Evolutionary conservation across 1,140 invertebrate species (phyloP).

Genomic region (Tetranychus urticae): DNA sequence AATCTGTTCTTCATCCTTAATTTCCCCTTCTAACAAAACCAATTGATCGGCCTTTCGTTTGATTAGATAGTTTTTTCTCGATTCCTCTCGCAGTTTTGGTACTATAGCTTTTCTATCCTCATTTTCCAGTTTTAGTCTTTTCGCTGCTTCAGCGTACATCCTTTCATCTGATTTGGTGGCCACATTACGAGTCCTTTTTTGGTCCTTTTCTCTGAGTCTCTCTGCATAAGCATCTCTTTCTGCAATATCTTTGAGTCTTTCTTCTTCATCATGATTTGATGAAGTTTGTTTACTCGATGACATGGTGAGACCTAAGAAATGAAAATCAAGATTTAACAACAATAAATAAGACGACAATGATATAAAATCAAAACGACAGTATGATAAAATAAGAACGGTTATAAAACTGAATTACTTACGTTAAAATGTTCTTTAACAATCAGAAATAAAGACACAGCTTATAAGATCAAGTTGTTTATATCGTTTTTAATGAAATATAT

Average conservation of each 20-base stretch:
- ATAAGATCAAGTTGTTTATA: too few relatives aligned
- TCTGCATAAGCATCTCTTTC: slow-evolving; percentile 84
- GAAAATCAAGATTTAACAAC: too few relatives aligned
- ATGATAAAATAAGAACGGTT: too few relatives aligned
- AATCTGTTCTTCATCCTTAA: slow-evolving; percentile 85
- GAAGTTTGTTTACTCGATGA: background rate
- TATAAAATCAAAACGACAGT: too few relatives aligned
- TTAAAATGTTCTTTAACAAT: too few relatives aligned
- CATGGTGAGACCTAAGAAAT: too few relatives aligned
- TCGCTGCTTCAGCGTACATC: slow-evolving; percentile 71
- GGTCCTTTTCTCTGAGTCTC: slow-evolving; percentile 67
- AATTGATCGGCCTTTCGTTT: slow-evolving; percentile 92
- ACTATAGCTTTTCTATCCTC: slow-evolving; percentile 53
- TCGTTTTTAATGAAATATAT: too few relatives aligned
- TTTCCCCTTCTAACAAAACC: slow-evolving; percentile 76
- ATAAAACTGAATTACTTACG: too few relatives aligned
- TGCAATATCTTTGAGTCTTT: slow-evolving; percentile 48
- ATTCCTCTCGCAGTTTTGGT: slow-evolving; percentile 65
- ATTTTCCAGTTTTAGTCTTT: slow-evolving; percentile 60
- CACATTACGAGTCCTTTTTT: slow-evolving; percentile 60
- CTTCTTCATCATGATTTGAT: slow-evolving; percentile 17
- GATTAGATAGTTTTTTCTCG: slow-evolving; percentile 72
- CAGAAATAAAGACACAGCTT: too few relatives aligned
- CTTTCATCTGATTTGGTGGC: slow-evolving; percentile 40
- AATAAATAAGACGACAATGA: too few relatives aligned